phyloP scores from a whole-genome alignment of 2,113 vertebrate genomes.

The Dendropsophus ebraccatus region DNA sequence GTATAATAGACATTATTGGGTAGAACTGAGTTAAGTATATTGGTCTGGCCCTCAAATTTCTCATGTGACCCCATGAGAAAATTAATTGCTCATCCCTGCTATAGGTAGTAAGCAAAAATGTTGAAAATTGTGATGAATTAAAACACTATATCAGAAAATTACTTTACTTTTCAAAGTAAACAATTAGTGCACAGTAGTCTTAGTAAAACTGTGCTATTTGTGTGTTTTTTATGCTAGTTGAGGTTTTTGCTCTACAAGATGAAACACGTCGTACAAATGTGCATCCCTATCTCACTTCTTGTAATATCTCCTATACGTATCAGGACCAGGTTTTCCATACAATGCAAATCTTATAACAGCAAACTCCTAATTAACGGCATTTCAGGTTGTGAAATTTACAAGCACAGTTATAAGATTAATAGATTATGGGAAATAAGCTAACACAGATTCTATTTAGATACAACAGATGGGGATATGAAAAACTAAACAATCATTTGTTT shows the following conservation, averaged over 20 bases:
- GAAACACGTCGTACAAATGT: not conserved
- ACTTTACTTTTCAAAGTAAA: no score
- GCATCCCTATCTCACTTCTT: not conserved
- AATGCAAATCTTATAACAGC: constrained; percentile 1
- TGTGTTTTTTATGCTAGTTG: not conserved
- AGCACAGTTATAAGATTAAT: constrained; percentile 35
- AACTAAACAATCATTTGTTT: constrained; percentile 45
- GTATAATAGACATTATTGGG: no score
- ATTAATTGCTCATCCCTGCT: no score
- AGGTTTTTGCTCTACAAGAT: not conserved
- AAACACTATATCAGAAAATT: no score
- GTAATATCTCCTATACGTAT: not conserved
- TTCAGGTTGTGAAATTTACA: constrained; percentile 29
- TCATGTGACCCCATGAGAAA: no score
- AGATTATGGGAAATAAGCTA: constrained; percentile 32
- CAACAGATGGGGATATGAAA: constrained; percentile 45
- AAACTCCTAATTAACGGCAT: not conserved
- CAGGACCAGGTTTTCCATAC: not conserved
- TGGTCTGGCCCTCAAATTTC: no score
- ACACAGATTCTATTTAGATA: constrained; percentile 53
- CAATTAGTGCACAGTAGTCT: no score
- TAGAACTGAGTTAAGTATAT: no score
- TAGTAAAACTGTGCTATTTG: no score
- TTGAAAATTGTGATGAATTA: not conserved
- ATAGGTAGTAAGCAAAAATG: not conserved